phyloP scores from a whole-genome alignment of 2,888 invertebrate genomes.

The Drosophila colorata region DNA sequence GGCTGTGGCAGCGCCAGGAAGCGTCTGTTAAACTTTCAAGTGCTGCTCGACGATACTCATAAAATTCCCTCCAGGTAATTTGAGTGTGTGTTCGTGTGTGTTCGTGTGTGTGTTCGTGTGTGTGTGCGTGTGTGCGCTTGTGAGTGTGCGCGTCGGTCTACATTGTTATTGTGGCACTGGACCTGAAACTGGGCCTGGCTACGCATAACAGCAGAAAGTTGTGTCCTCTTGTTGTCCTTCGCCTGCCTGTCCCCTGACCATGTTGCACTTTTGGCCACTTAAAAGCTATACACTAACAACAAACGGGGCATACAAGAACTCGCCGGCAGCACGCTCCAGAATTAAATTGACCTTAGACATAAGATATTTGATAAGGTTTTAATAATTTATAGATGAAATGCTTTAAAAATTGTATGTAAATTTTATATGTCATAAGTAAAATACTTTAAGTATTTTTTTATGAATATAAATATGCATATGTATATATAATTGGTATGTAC shows the following conservation, averaged over 20 bases:
- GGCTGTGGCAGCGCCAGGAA: conserved; percentile 61
- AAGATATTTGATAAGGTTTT: too few species aligned
- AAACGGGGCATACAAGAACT: conserved; percentile 13
- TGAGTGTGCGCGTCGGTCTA: conserved; percentile 30
- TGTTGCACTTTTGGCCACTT: conserved; percentile 79
- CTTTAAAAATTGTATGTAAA: too few species aligned
- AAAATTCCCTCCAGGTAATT: conserved; percentile 80
- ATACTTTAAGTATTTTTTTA: too few species aligned
- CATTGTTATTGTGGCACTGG: conserved; percentile 67
- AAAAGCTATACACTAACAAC: conserved; percentile 43
- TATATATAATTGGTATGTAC: too few species aligned
- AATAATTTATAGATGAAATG: too few species aligned
- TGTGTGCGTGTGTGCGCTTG: conserved; percentile 12
- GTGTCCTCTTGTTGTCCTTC: conserved; percentile 37
- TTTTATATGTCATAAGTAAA: too few species aligned
- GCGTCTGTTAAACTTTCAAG: conserved; percentile 77
- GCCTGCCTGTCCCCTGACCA: conserved; percentile 26
- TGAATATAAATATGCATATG: too few species aligned
- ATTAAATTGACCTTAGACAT: too few species aligned
- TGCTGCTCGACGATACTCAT: conserved; percentile 77
- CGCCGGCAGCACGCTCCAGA: not conserved
- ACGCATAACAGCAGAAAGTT: conserved; percentile 47
- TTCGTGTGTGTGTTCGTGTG: conserved; percentile 1
- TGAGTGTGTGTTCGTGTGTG: conserved; percentile 33
- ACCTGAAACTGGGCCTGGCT: conserved; percentile 41